phyloP scores from a whole-genome alignment of 2,888 invertebrate genomes.

The Tinea trinotella region DNA sequence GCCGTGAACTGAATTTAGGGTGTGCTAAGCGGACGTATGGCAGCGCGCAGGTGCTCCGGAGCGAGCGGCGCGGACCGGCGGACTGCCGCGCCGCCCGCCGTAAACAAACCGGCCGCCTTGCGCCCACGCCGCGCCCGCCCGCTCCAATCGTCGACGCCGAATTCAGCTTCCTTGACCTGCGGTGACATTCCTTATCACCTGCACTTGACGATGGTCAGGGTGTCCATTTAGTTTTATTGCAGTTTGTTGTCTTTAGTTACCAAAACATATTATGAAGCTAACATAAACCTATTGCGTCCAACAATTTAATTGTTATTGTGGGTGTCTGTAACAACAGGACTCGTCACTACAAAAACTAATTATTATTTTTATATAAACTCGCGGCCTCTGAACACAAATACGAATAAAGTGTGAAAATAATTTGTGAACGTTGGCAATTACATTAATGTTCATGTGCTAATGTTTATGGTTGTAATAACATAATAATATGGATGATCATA shows the following conservation, averaged over 20 bases:
- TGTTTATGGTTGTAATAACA: background rate
- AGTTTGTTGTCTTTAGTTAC: background rate
- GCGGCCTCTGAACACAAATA: too few species aligned
- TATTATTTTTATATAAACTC: too few species aligned
- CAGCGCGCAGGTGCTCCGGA: slow-evolving; percentile 31
- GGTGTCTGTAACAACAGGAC: too few species aligned
- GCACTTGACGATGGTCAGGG: slow-evolving; percentile 41
- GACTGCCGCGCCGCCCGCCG: slow-evolving; percentile 27
- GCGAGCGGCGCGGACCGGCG: slow-evolving; percentile 33
- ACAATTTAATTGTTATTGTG: too few species aligned
- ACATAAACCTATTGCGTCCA: too few species aligned
- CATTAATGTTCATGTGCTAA: background rate
- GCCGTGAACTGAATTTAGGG: slow-evolving; percentile 66
- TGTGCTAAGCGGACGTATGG: slow-evolving; percentile 31
- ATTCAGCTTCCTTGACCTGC: slow-evolving; percentile 40
- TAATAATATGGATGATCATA: background rate
- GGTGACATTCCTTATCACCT: slow-evolving; percentile 27
- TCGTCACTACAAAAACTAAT: too few species aligned
- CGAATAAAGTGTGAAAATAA: too few species aligned
- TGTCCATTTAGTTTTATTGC: slow-evolving; percentile 17
- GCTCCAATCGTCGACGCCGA: slow-evolving; percentile 18
- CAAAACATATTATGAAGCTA: too few species aligned
- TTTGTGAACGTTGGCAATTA: slow-evolving; percentile 1
- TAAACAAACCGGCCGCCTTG: slow-evolving; percentile 23
- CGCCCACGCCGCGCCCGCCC: slow-evolving; percentile 18